Conservation (phyloP, 1,140 invertebrate species). For the Nebria ingens region DNA sequence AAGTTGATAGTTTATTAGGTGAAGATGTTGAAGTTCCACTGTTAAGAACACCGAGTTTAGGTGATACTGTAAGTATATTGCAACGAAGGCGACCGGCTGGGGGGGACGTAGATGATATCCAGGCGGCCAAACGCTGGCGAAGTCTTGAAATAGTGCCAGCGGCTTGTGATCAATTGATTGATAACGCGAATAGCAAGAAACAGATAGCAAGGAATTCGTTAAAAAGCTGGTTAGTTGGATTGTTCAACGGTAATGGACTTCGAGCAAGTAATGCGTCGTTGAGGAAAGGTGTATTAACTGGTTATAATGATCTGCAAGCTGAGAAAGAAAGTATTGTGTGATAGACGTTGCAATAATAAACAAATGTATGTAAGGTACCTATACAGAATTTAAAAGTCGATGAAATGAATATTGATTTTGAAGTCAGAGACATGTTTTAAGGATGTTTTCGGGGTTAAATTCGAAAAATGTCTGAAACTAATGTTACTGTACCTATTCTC, state of each 20-base stretch:
- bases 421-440: too few species aligned
- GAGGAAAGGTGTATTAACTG: constrained; percentile 38
- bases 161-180: constrained; percentile 26
- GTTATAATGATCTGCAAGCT: constrained; percentile 27
- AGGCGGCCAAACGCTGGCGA: constrained; percentile 50
- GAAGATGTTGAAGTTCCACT: constrained; percentile 44
- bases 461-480: too few species aligned
- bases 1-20: constrained; percentile 21
- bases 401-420: too few species aligned
- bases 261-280: constrained; percentile 52
- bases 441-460: too few species aligned
- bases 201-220: constrained; percentile 42
- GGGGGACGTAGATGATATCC: constrained; percentile 15
- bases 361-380: too few species aligned
- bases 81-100: constrained; percentile 25
- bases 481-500: too few species aligned
- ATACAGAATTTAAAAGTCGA: too few species aligned
- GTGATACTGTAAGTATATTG: constrained; percentile 22
- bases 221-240: constrained; percentile 54
- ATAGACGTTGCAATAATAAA: too few species aligned
- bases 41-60: constrained; percentile 25
- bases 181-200: constrained; percentile 38
- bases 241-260: constrained; percentile 54
- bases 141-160: constrained; percentile 58
- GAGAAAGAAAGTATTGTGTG: constrained; percentile 35